These are phyloP conservation scores for Ylistrum balloti DNA, from an alignment of 1,140 invertebrate genomes.

Conservation along the genomic window DNA sequence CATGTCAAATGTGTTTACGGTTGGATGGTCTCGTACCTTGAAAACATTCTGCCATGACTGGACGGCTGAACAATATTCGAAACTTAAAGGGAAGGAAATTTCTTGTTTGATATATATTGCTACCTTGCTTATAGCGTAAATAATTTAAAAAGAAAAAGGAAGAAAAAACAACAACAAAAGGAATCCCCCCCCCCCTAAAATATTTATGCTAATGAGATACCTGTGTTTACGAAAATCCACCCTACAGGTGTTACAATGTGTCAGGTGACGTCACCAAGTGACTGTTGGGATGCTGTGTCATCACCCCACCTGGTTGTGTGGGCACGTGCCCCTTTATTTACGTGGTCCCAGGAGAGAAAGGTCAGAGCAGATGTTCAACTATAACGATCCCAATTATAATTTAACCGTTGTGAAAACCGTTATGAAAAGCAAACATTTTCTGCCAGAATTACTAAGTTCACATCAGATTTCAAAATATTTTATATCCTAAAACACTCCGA, in stretches of 20 bases:
- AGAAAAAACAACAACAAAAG: background rate
- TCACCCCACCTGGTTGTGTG: background rate
- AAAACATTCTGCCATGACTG: too few species aligned
- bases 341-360: background rate
- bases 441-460: background rate
- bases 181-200: too few species aligned
- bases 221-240: background rate
- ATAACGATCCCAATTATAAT: background rate
- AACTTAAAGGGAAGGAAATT: too few species aligned
- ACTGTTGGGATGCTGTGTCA: background rate
- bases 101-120: too few species aligned
- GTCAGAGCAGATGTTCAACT: conserved; percentile 10
- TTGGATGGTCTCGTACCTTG: too few species aligned
- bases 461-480: too few species aligned
- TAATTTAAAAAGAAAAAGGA: background rate
- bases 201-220: background rate
- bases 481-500: too few species aligned
- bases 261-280: background rate
- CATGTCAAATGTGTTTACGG: too few species aligned
- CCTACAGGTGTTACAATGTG: background rate
- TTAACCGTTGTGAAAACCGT: background rate
- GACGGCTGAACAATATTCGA: too few species aligned
- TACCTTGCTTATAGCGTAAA: too few species aligned
- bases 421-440: background rate
- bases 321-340: background rate